Evolutionary conservation across 1,140 invertebrate genomes (phyloP).

Genomic region (Temnothorax curvispinosus): DNA sequence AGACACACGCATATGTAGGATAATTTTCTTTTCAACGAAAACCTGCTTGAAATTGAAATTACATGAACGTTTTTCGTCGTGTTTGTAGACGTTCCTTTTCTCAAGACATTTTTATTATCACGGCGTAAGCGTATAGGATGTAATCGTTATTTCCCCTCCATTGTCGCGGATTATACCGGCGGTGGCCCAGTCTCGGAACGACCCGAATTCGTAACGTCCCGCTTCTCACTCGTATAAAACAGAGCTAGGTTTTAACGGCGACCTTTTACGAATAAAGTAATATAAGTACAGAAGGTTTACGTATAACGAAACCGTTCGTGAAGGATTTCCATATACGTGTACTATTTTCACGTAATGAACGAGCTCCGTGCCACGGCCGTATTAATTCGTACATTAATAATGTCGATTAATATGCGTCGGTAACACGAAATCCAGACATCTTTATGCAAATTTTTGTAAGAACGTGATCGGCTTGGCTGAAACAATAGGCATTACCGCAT

Average conservation of each 20-base stretch:
- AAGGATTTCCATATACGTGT: background rate
- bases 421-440: constrained; percentile 10
- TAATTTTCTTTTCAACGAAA: constrained; percentile 39
- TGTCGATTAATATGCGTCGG: constrained; percentile 21
- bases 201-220: background rate
- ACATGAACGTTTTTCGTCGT: constrained; percentile 20
- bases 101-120: constrained; percentile 24
- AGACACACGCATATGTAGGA: background rate
- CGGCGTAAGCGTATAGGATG: background rate
- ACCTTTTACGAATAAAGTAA: constrained; percentile 16
- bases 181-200: background rate
- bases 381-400: constrained; percentile 50
- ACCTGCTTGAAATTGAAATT: constrained; percentile 46
- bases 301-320: background rate
- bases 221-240: constrained; percentile 9
- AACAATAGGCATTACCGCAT: background rate
- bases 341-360: constrained; percentile 35
- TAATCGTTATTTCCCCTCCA: constrained; percentile 15
- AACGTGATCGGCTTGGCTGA: background rate
- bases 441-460: constrained; percentile 41
- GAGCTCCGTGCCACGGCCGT: constrained; percentile 6
- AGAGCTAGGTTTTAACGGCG: background rate
- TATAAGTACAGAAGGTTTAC: background rate
- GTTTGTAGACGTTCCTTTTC: background rate
- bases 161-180: constrained; percentile 21